Conservation (phyloP, 1,140 invertebrate species). For the Drosophila nasuta region DNA sequence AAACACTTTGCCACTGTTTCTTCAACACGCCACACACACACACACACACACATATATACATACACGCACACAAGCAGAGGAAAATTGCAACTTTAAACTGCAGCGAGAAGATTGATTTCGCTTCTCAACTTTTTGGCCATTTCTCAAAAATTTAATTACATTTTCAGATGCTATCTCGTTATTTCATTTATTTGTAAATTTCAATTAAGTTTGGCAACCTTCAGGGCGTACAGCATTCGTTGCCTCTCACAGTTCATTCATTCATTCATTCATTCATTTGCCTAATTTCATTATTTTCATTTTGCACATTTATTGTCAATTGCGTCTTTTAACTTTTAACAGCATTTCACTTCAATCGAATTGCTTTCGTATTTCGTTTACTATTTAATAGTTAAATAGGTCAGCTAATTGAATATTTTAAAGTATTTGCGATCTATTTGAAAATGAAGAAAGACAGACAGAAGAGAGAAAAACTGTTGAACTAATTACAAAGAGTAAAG, state of each 20-base stretch:
- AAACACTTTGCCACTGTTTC: slow-evolving; percentile 48
- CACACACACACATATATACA: background rate
- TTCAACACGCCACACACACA: slow-evolving; percentile 38
- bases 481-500: too few species aligned
- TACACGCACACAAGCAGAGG: too few species aligned
- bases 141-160: background rate
- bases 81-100: too few species aligned
- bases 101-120: background rate
- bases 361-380: too few species aligned
- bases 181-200: slow-evolving; percentile 5
- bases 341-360: too few species aligned
- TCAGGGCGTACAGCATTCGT: background rate
- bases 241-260: background rate
- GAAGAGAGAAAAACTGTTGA: too few species aligned
- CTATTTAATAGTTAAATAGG: too few species aligned
- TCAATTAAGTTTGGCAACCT: background rate
- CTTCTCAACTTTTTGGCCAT: background rate
- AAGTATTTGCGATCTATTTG: too few species aligned
- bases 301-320: background rate
- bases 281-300: slow-evolving; percentile 1
- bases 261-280: background rate
- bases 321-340: too few species aligned
- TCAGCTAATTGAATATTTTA: too few species aligned
- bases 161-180: slow-evolving; percentile 1
- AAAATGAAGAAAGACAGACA: too few species aligned